These are phyloP conservation scores for Amiota communis DNA, from an alignment of 2,888 invertebrate genomes.

Conservation along the genomic window DNA sequence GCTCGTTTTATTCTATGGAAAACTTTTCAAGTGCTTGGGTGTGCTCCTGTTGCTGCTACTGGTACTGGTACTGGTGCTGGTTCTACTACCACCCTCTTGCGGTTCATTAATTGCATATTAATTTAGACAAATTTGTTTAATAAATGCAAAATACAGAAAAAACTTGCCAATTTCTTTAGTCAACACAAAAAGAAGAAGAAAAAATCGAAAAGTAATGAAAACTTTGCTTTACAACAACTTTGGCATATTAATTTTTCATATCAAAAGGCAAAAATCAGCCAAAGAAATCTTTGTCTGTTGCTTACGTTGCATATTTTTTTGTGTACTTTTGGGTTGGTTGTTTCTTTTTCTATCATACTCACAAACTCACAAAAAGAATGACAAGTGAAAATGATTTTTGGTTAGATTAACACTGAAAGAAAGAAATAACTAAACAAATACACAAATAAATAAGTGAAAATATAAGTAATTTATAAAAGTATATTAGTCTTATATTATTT, in stretches of 20 bases:
- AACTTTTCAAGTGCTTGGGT: background rate
- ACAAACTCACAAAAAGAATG: too few relatives aligned
- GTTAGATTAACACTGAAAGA: too few relatives aligned
- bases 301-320: background rate
- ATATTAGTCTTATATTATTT: too few relatives aligned
- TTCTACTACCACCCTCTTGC: constrained; percentile 18
- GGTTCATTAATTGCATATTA: constrained; percentile 53
- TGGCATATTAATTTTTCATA: constrained; percentile 41
- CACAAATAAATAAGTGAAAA: too few relatives aligned
- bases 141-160: constrained; percentile 4
- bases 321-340: constrained; percentile 22
- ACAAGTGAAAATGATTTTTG: too few relatives aligned
- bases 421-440: too few relatives aligned
- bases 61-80: too few relatives aligned
- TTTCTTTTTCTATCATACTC: constrained; percentile 33
- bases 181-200: too few relatives aligned
- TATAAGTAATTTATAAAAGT: too few relatives aligned
- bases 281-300: constrained; percentile 7
- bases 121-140: constrained; percentile 52
- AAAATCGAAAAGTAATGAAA: constrained; percentile 11
- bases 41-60: too few relatives aligned
- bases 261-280: background rate
- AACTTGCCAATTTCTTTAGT: background rate
- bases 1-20: background rate
- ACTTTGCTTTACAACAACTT: constrained; percentile 27